Conservation (phyloP, 2,113 vertebrate species). For the Megaceryle torquata region DNA sequence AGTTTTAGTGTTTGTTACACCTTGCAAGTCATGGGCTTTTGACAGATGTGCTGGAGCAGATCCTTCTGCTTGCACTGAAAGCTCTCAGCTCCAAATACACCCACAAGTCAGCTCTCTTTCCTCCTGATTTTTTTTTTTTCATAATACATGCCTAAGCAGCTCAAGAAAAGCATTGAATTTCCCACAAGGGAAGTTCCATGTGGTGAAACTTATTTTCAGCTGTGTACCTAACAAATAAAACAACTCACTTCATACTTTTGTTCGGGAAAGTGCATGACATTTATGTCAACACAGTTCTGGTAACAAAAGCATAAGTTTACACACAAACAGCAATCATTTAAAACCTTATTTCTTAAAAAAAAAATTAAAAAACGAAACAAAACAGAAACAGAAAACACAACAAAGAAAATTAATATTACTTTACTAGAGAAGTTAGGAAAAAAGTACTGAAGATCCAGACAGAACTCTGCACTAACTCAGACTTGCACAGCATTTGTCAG, state of each 20-base stretch:
- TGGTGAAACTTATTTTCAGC: slow-evolving; percentile 30
- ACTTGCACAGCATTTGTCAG: accelerated
- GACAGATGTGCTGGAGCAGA: slow-evolving; percentile 25
- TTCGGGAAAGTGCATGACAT: not conserved
- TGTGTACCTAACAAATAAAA: not conserved
- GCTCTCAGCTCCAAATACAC: not conserved
- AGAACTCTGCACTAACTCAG: not conserved
- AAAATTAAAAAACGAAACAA: not conserved
- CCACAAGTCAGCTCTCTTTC: not conserved
- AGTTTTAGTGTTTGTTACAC: not conserved
- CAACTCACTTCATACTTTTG: not conserved
- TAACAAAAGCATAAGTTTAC: not conserved
- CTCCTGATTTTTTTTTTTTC: not conserved
- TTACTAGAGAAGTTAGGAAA: not conserved
- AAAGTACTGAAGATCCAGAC: not conserved
- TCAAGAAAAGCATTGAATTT: not conserved
- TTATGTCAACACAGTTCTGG: not conserved
- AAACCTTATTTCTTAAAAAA: not conserved
- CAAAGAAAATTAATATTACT: not conserved
- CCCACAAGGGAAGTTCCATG: slow-evolving; percentile 22
- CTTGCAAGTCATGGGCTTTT: not conserved
- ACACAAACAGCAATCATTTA: not conserved
- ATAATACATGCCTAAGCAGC: not conserved
- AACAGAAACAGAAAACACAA: not conserved
- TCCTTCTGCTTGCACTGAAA: not conserved